phyloP scores from a whole-genome alignment of 2,888 invertebrate species.

The Limenitis camilla region DNA sequence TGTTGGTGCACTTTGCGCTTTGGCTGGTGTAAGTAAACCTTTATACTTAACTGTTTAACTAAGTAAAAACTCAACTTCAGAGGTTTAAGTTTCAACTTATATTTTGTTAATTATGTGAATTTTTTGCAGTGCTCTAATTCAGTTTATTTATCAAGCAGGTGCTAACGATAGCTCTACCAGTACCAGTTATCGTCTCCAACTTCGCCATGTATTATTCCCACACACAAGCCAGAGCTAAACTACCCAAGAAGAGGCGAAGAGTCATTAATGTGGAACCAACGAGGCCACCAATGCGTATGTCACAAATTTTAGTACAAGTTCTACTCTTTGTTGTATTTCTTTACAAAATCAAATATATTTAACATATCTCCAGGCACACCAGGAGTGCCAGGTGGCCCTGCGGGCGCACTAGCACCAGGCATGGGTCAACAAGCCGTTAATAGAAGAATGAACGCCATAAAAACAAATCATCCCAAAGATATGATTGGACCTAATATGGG shows the following conservation, averaged over 20 bases:
- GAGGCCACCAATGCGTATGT: slow-evolving; percentile 77
- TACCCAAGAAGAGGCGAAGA: slow-evolving; percentile 97
- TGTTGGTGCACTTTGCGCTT: slow-evolving; percentile 97
- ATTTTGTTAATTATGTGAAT: too few relatives aligned
- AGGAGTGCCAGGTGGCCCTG: slow-evolving; percentile 51
- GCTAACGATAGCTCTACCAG: slow-evolving; percentile 97
- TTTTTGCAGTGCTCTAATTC: neutral
- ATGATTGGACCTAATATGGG: slow-evolving; percentile 86
- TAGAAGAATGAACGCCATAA: slow-evolving; percentile 89
- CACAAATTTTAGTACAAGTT: neutral
- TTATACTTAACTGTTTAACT: neutral
- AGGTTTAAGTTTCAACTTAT: neutral
- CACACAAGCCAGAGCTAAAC: slow-evolving; percentile 97
- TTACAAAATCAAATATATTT: neutral
- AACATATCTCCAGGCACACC: slow-evolving; percentile 38
- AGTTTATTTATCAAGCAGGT: slow-evolving; percentile 38
- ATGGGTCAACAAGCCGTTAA: slow-evolving; percentile 77
- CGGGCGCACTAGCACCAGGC: slow-evolving; percentile 66
- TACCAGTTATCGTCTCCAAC: slow-evolving; percentile 99
- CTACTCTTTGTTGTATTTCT: too few relatives aligned
- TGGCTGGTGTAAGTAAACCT: slow-evolving; percentile 88
- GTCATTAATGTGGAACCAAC: slow-evolving; percentile 97
- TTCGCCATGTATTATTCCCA: slow-evolving; percentile 98
- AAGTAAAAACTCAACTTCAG: neutral
- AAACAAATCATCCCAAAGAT: slow-evolving; percentile 89